Evolutionary conservation across 2,888 invertebrate species (phyloP).

Genomic region (Exocentrus adspersus): DNA sequence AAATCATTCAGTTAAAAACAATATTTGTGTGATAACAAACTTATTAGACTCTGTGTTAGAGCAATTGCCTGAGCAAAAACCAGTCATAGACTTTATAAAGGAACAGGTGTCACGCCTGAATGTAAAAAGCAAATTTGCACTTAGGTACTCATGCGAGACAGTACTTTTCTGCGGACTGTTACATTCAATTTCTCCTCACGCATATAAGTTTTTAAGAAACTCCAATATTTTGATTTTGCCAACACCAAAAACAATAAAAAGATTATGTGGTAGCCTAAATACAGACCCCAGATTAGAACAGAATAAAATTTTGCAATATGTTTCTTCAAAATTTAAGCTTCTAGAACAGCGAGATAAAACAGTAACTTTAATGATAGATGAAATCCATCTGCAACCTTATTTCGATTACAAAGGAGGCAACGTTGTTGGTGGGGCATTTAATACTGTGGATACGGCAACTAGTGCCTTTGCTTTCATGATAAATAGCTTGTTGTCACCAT

Average conservation of each 20-base stretch:
- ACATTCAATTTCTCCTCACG: constrained; percentile 33
- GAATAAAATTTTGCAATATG: constrained; percentile 9
- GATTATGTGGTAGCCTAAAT: background rate
- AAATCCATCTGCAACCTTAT: constrained; percentile 42
- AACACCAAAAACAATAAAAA: constrained; percentile 27
- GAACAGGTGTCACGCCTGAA: too few species aligned
- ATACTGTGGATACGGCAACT: constrained; percentile 30
- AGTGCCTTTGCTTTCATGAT: constrained; percentile 40
- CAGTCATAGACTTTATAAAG: too few species aligned
- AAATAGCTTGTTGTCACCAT: constrained; percentile 32
- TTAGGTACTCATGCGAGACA: too few species aligned
- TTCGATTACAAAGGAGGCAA: constrained; percentile 42
- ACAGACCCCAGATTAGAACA: constrained; percentile 18
- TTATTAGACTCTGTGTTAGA: too few species aligned
- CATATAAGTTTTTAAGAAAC: constrained; percentile 36
- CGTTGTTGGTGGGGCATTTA: constrained; percentile 35
- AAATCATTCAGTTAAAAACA: too few species aligned
- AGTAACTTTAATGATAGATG: constrained; percentile 36
- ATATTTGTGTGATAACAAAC: too few species aligned
- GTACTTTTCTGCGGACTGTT: constrained; percentile 2
- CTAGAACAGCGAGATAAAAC: constrained; percentile 29
- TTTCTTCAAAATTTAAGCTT: constrained; percentile 13
- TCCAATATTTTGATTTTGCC: constrained; percentile 32
- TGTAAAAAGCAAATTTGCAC: too few species aligned
- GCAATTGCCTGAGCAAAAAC: too few species aligned